These are phyloP conservation scores for Archips xylosteana DNA, from an alignment of 2,888 invertebrate species.

Conservation along the genomic window DNA sequence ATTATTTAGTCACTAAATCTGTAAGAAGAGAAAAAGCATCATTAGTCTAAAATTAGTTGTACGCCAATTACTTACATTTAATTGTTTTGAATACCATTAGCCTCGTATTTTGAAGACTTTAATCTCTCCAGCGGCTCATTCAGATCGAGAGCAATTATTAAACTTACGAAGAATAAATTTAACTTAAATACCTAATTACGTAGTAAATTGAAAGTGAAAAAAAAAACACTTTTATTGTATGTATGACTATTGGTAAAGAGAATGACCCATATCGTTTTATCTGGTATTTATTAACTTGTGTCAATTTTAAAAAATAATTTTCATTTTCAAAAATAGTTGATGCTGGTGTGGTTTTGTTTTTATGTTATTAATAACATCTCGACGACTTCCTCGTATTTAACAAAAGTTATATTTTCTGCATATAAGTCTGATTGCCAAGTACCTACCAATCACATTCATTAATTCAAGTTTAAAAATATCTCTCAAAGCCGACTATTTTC, in stretches of 20 bases:
- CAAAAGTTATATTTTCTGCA: too few relatives aligned
- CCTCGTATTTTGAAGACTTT: not conserved
- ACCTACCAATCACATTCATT: too few relatives aligned
- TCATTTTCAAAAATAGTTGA: too few relatives aligned
- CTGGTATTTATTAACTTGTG: not conserved
- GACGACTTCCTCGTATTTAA: too few relatives aligned
- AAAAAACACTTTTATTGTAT: too few relatives aligned
- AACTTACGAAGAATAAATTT: not conserved
- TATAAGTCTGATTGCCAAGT: too few relatives aligned
- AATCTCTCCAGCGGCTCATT: not conserved
- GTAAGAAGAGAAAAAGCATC: not conserved
- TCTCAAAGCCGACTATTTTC: too few relatives aligned
- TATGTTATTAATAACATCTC: too few relatives aligned
- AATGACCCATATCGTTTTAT: not conserved
- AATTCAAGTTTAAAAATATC: too few relatives aligned
- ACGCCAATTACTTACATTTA: not conserved
- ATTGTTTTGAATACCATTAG: constrained; percentile 11
- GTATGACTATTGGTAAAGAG: not conserved
- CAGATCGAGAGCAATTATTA: constrained; percentile 2
- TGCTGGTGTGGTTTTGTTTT: too few relatives aligned
- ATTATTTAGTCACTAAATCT: not conserved
- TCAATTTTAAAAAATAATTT: too few relatives aligned
- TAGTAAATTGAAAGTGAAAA: not conserved
- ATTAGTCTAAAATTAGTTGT: not conserved
- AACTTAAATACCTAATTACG: not conserved